These are phyloP conservation scores for Ammodytes dubius DNA, from an alignment of 2,113 vertebrate genomes.

Conservation along the genomic window DNA sequence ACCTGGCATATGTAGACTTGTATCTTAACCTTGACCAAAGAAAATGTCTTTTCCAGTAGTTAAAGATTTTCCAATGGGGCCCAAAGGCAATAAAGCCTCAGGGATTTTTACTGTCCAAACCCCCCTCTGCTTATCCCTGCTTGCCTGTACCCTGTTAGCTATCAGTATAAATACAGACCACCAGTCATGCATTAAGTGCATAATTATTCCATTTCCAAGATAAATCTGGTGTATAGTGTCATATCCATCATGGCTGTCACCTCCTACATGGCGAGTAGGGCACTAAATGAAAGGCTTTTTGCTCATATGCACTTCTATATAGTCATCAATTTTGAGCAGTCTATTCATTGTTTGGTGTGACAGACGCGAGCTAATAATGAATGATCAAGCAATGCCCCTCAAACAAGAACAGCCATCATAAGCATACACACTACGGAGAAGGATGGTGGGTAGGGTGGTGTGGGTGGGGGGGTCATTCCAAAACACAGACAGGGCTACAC, in stretches of 20 bases:
- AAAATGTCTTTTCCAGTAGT: constrained; percentile 80
- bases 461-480: constrained; percentile 44
- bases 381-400: constrained; percentile 87
- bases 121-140: constrained; percentile 69
- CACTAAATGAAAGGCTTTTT: constrained; percentile 92
- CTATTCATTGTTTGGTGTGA: constrained; percentile 91
- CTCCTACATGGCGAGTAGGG: constrained; percentile 87
- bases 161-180: constrained; percentile 90
- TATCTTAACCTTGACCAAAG: constrained; percentile 82
- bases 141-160: constrained; percentile 73
- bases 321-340: constrained; percentile 90
- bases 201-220: constrained; percentile 96
- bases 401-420: constrained; percentile 67
- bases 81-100: constrained; percentile 50
- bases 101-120: constrained; percentile 61
- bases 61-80: constrained; percentile 80
- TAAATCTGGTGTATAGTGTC: constrained; percentile 90
- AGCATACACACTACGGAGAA: constrained; percentile 41
- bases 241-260: constrained; percentile 93
- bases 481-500: constrained; percentile 43
- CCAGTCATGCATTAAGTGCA: constrained; percentile 88
- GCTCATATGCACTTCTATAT: constrained; percentile 91
- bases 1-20: constrained; percentile 77
- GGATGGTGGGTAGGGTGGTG: neutral
- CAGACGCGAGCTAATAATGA: constrained; percentile 89